Percentiles rank a stretch among this genome's conserved stretches.
These are phyloP conservation scores for Pseudorectes ferrugineus DNA, from an alignment of 2,113 vertebrate genomes.

Conservation along the genomic window DNA sequence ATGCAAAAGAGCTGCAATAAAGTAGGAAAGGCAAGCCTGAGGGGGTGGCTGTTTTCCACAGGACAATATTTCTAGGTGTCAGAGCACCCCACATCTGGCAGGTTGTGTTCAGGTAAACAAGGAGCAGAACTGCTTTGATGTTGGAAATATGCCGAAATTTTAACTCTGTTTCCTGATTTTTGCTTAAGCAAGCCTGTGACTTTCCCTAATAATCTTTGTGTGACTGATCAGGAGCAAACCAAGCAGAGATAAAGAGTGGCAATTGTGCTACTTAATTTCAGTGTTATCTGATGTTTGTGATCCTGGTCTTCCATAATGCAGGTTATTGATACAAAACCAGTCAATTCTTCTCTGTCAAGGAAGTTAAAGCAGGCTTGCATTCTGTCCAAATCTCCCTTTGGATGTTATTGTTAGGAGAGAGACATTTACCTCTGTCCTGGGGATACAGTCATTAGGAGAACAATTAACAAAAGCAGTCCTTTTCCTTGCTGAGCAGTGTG, in stretches of 20 bases:
- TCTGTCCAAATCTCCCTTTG: not conserved
- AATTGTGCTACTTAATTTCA: not conserved
- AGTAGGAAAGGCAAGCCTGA: not conserved
- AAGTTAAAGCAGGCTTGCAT: not conserved
- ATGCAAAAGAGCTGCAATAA: slow-evolving; percentile 19
- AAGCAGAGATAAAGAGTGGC: not conserved
- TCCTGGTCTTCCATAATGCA: not conserved
- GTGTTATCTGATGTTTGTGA: not conserved
- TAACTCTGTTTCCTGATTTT: not conserved
- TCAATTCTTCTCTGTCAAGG: not conserved
- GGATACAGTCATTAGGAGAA: not conserved
- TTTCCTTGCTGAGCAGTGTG: not conserved
- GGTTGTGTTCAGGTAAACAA: not conserved
- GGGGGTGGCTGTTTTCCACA: not conserved
- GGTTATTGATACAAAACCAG: not conserved
- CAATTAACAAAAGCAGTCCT: not conserved
- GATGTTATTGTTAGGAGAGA: not conserved
- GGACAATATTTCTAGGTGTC: not conserved
- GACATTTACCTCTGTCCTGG: not conserved
- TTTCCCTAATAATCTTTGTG: not conserved
- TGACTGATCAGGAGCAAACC: not conserved
- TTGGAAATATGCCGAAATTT: not conserved
- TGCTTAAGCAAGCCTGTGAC: not conserved
- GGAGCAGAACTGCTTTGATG: not conserved
- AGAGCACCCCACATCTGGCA: not conserved